phyloP scores from a whole-genome alignment of 2,797 vertebrate genomes.

The Coranthus polyacanthus region DNA sequence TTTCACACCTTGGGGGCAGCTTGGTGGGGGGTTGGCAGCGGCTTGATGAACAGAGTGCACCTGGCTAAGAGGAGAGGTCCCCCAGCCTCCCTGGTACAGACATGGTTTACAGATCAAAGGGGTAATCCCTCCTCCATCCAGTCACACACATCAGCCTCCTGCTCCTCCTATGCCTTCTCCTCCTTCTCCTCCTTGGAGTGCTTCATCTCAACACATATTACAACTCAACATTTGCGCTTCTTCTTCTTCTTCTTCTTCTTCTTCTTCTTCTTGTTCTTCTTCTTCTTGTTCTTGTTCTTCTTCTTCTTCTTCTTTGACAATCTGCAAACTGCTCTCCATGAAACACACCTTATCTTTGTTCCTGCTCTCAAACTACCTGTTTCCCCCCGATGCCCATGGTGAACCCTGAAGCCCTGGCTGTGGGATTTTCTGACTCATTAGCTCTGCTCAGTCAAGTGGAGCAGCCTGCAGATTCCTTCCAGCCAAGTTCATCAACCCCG shows the following conservation, averaged over 20 bases:
- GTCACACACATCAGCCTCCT: conserved; percentile 30
- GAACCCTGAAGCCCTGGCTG: conserved; percentile 73
- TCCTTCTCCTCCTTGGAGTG: conserved; percentile 37
- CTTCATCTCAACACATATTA: conserved; percentile 17
- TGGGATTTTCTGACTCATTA: conserved; percentile 85
- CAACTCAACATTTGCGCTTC: neutral
- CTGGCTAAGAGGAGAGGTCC: conserved; percentile 69
- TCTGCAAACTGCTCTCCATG: conserved; percentile 24
- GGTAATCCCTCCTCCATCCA: conserved; percentile 66
- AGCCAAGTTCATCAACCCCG: conserved; percentile 77
- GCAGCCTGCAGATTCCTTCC: conserved; percentile 79
- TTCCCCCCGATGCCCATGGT: conserved; percentile 67
- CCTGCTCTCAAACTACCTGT: conserved; percentile 57
- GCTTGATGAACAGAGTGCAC: conserved; percentile 71
- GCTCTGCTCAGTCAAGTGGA: conserved; percentile 80
- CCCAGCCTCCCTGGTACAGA: conserved; percentile 52
- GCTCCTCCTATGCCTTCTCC: conserved; percentile 43
- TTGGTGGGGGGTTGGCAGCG: conserved; percentile 64
- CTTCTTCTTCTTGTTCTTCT: neutral
- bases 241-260: neutral
- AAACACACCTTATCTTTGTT: conserved; percentile 35
- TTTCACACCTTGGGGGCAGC: conserved; percentile 80
- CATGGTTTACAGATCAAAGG: conserved; percentile 80
- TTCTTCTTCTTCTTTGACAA: conserved; percentile 13
- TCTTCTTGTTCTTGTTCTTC: neutral